Percentiles rank a stretch among this genome's conserved stretches.
phyloP scores from a whole-genome alignment of 2,113 vertebrate species.

The Neopipo cinnamomea region DNA sequence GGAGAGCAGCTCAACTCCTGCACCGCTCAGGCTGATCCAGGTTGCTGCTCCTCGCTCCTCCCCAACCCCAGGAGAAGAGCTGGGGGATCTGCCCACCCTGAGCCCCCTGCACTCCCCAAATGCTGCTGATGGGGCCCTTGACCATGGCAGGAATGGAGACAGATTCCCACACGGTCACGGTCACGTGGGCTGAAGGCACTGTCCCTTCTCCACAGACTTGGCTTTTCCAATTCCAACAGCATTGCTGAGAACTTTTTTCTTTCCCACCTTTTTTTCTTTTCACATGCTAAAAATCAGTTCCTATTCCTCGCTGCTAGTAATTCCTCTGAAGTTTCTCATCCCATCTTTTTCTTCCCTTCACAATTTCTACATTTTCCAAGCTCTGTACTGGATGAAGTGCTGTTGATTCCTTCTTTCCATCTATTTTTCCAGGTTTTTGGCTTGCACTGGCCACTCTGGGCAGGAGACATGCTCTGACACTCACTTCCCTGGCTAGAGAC shows the following conservation, averaged over 20 bases:
- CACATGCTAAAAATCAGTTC: background rate
- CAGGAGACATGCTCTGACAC: background rate
- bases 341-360: background rate
- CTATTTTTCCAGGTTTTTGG: background rate
- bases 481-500: background rate
- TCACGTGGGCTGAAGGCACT: background rate
- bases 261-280: accelerated
- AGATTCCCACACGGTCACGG: background rate
- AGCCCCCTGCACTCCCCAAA: accelerated
- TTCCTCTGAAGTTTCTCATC: background rate
- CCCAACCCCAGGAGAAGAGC: background rate
- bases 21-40: background rate
- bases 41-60: background rate
- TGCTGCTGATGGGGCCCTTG: background rate
- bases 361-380: background rate
- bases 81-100: accelerated
- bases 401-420: background rate
- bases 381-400: background rate
- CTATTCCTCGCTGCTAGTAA: background rate
- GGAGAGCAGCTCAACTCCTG: background rate
- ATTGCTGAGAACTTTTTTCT: background rate
- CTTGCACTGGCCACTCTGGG: background rate
- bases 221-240: background rate
- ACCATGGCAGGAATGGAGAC: accelerated
- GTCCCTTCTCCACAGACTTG: background rate